Evolutionary conservation across 2,888 invertebrate genomes (phyloP), one percentile per base, ranked within the genome.

Genomic region (Tubiluchus corallicola): DNA sequence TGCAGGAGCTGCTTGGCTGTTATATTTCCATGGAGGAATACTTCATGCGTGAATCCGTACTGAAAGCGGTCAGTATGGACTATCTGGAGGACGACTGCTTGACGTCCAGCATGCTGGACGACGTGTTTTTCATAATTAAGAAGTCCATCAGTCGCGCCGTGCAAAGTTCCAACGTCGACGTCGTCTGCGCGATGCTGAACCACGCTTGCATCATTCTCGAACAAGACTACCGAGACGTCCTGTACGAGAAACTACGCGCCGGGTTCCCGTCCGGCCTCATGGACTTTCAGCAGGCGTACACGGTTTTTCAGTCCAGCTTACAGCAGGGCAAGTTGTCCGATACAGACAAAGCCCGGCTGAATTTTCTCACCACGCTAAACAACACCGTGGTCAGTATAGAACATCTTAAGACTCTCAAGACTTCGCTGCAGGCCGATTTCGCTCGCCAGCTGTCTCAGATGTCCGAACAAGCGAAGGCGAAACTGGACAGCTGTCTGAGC

Each of bases 151-250:
- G 88, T 52, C 77, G 96, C 50, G 79, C 87, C n/a, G 71, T 90
- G 52, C 79, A 82, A 3, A 83, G 82, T 52, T 81, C 82, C 58
- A 90, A 84, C 59, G 74, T 94, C 47, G 94, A 96, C 66, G 94
- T 90, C 43, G 79, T 85, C 40, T 98, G 98, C 69, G 92, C 87
- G 2, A 83, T 90, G 54, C 77, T 98, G 20, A 98, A 98, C 68
- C 87, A 88, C 64, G 84, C 82, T 3, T 79, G 81, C 54, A 74
- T 82, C 1, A 74, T 82, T 49, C 68, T 98, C 47, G 94, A 96
- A 68, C 78, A 79, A 37, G 79, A 80, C 55, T 82, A 80, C 61
- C 74, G 79, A 21, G 74, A 74, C 49, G 75, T 81, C 39, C 68
- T 90, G 40, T 73, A 76, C 49, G 70, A 73, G 21, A 74, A 78